Base-by-base conservation (phyloP, 2,113 vertebrate species). In the Mirza zaza region DNA sequence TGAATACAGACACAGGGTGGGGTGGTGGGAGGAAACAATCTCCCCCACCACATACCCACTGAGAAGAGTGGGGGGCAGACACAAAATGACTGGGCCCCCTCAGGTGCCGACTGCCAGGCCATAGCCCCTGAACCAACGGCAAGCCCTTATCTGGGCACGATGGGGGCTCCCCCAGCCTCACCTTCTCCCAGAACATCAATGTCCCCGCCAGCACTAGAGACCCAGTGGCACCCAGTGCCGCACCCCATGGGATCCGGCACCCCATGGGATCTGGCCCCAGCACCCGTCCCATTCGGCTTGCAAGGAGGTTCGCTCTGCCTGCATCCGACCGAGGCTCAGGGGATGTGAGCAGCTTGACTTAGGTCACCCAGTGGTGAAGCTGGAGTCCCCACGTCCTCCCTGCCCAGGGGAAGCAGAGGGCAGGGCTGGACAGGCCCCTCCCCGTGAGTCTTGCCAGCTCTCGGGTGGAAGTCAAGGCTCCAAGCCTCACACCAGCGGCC, bases 11-110 rank as follows among this genome's bases (percentile, higher is more conserved):
- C 4, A 11, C 52, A 18, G 1, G 1, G 52, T 55, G 52, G 52
- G 52, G 15, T 6, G 27, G 6, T 32, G 20, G 14, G 39, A 39
- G 39, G 32, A 27, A 57, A 71, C 27, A n/a, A 70, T 45, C 6
- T 1, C 1, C 10, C 27, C n/a, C 9, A 13, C 1, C 5, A 2
- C 15, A 65, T 7, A 27, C 20, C 27, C 21, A 23, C 39, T 2
- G 11, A 68, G 36, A 89, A 6, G 55, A 39, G 17, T 13, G 4
- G 39, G 4, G 42, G 45, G 25, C 23, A 32, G 50, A 9, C 21
- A 77, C 59, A 25, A 25, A 55, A 75, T 15, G 36, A 90, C n/a
- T 36, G 29, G 27, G 29, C 42, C 20, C 14, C 50, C 6, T 18
- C 6, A 45, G 92, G 63, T 45, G 29, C 39, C 20, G 21, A 39